Conservation (phyloP, 2,888 invertebrate genomes). For the Lymantria dispar region DNA sequence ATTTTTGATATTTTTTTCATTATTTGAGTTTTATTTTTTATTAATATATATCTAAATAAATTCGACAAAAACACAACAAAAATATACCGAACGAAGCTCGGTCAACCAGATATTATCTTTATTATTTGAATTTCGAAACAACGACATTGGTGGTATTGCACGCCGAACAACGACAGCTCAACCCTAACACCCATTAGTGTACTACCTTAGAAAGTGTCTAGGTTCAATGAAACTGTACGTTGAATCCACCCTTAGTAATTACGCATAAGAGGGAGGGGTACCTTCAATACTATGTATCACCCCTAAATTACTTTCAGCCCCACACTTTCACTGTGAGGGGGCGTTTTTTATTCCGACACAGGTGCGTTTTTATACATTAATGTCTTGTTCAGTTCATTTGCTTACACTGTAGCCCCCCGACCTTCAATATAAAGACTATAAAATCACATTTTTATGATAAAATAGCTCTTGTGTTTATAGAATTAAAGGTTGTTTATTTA, state of each 20-base stretch:
- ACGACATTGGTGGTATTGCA: not conserved
- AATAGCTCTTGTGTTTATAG: not conserved
- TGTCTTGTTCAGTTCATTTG: constrained; percentile 24
- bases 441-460: not conserved
- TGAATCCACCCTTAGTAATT: constrained; percentile 42
- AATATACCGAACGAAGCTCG: too few species aligned
- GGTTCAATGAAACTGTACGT: constrained; percentile 18
- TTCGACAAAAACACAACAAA: too few species aligned
- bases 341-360: constrained; percentile 49
- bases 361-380: constrained; percentile 47
- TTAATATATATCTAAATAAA: too few species aligned
- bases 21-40: too few species aligned
- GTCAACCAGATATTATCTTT: too few species aligned
- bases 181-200: not conserved
- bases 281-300: constrained; percentile 57
- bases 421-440: constrained; percentile 12
- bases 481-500: constrained; percentile 8
- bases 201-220: constrained; percentile 24
- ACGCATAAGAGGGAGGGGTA: constrained; percentile 39
- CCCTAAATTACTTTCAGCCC: constrained; percentile 71
- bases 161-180: not conserved
- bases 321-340: constrained; percentile 39
- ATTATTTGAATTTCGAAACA: too few species aligned
- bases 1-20: too few species aligned
- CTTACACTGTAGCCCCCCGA: constrained; percentile 17